Conservation (phyloP, 2,113 vertebrate genomes). For the Lepisosteus osseus region DNA sequence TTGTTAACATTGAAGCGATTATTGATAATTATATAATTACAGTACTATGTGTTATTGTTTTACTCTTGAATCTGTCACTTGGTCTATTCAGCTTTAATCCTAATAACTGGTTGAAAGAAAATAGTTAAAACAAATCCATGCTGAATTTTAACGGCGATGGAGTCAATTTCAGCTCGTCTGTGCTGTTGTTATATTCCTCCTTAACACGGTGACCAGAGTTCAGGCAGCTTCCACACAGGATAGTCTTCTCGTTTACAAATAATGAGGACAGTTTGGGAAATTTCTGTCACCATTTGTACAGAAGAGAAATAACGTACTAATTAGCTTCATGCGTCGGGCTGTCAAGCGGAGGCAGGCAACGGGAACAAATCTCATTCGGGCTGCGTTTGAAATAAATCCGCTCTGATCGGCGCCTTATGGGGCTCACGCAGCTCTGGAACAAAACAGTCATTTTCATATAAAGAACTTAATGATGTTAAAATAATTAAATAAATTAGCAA, state of each 20-base stretch:
- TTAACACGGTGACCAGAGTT: not conserved
- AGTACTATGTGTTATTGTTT: no score
- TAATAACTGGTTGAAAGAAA: no score
- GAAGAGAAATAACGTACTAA: conserved; percentile 16
- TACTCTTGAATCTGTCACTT: no score
- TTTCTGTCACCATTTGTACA: conserved; percentile 16
- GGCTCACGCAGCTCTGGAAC: not conserved
- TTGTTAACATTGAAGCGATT: no score
- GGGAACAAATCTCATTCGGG: conserved; percentile 11
- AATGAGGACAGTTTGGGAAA: not conserved
- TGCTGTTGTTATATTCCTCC: no score
- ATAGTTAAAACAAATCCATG: no score
- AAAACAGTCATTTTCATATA: conserved; percentile 8
- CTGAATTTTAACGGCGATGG: no score
- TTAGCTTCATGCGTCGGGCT: conserved; percentile 20
- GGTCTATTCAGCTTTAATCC: no score
- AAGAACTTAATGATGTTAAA: conserved; percentile 19
- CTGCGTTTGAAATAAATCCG: conserved; percentile 16
- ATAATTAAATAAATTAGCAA: conserved; percentile 20
- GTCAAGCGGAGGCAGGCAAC: not conserved
- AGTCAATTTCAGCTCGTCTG: no score
- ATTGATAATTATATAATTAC: no score
- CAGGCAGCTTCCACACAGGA: not conserved
- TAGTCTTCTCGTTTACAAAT: conserved; percentile 17
- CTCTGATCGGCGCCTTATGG: conserved; percentile 7